Base-by-base conservation (phyloP, 1,140 invertebrate species). In the Drosophila burlai region DNA sequence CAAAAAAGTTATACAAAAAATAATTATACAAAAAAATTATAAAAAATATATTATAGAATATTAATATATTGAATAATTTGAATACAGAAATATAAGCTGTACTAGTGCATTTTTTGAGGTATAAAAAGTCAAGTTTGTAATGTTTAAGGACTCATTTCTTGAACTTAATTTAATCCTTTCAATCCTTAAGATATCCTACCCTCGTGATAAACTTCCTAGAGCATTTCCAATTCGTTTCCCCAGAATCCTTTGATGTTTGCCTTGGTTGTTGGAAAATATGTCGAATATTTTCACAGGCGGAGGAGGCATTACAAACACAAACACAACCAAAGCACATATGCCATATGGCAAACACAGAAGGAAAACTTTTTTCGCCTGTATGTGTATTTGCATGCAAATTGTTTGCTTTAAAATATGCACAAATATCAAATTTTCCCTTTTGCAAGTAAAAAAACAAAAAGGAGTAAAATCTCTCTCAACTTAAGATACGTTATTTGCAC, bases 331-430 rank as follows among this genome's bases (percentile, higher is more conserved):
- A 57, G 38, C 38, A 55, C 68, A 80, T 76, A 64, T 71, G 52
- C 58, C 61, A 83, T 80, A 80, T 63, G 76, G 58, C 81, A 80
- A 80, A 80, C 76, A 83, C 57, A 67, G 45, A 68, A 47, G 49
- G 50, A 34, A 43, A 80, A 71, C 61, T 71, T 81, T 84, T 74
- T 62, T 68, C 71, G 80, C 83, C 73, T 87, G 46, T 73, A 38
- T 73, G 67, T 38, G 69, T 73, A 90, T 89, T 89, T 79, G 68
- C 85, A 89, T 84, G 85, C 74, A 90, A 89, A 89, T 89, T 89
- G 85, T 89, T 89, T 89, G 71, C 85, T 71, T 90, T 85, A 82
- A 89, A 89, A 89, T 89, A 89, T 90, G 86, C 86, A 82, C 67
- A 85, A 85, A 90, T 72, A 80, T 55, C 63, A 80, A 50, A 50